Conservation (phyloP, 2,113 vertebrate genomes). For the Myxocyprinus asiaticus region DNA sequence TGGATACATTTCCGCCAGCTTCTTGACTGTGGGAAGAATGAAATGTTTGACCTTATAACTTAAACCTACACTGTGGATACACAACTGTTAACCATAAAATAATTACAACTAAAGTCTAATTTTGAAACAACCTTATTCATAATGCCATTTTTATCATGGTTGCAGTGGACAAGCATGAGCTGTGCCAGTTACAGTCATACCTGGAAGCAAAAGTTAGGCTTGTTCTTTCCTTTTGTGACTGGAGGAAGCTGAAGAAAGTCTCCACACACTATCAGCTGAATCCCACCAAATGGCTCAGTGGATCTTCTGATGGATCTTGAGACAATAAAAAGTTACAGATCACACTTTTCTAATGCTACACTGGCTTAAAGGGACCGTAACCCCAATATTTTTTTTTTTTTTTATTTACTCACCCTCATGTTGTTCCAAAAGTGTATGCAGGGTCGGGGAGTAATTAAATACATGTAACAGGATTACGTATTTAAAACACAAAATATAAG, state of each 20-base stretch:
- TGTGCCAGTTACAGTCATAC: slow-evolving; percentile 61
- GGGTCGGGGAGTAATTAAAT: no score
- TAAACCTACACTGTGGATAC: neutral
- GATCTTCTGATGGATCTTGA: slow-evolving; percentile 83
- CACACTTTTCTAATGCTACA: neutral
- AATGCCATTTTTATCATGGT: neutral
- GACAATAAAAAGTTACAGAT: neutral
- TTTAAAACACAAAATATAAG: no score
- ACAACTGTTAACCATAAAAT: neutral
- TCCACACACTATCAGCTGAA: slow-evolving; percentile 93
- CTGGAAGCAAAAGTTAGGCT: slow-evolving; percentile 91
- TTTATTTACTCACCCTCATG: no score
- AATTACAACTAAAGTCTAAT: no score
- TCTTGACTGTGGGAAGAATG: slow-evolving; percentile 76
- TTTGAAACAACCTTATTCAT: no score
- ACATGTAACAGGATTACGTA: no score
- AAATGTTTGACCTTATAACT: neutral
- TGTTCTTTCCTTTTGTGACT: slow-evolving; percentile 82
- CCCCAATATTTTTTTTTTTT: no score
- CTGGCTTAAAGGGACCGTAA: neutral
- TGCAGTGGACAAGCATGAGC: neutral
- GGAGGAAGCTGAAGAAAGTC: slow-evolving; percentile 98
- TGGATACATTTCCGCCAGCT: slow-evolving; percentile 92
- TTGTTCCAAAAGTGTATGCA: no score
- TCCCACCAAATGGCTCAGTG: slow-evolving; percentile 91